These are phyloP conservation scores for Sebastes itinus DNA, from an alignment of 2,797 vertebrate genomes.

Conservation along the genomic window DNA sequence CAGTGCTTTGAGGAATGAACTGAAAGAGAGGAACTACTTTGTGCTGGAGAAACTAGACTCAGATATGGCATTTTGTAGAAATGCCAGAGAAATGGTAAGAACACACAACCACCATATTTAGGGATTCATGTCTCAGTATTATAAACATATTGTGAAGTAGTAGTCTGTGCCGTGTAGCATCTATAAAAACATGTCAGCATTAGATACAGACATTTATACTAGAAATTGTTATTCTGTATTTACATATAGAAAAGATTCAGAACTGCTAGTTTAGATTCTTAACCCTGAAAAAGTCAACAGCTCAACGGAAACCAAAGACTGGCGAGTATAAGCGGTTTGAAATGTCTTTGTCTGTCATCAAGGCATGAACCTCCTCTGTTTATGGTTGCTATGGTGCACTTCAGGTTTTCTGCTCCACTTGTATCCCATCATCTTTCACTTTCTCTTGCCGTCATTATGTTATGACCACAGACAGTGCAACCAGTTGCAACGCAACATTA, in stretches of 20 bases:
- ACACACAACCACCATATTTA: neutral
- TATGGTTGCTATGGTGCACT: constrained; percentile 54
- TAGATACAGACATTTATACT: neutral
- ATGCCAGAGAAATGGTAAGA: constrained; percentile 94
- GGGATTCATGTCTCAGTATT: neutral
- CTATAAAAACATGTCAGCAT: neutral
- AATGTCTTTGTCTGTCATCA: constrained; percentile 60
- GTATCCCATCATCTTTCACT: constrained; percentile 65
- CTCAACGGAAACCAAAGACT: constrained; percentile 80
- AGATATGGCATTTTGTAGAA: constrained; percentile 96
- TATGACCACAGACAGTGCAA: constrained; percentile 62
- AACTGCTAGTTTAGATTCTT: constrained; percentile 49
- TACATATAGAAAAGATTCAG: neutral
- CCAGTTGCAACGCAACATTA: constrained; percentile 66
- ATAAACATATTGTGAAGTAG: neutral
- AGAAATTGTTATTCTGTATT: neutral
- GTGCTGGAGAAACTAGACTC: constrained; percentile 94
- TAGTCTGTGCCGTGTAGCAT: neutral
- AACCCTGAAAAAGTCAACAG: constrained; percentile 75
- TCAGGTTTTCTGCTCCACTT: constrained; percentile 44
- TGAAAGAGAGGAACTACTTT: constrained; percentile 94
- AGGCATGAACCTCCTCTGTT: constrained; percentile 74
- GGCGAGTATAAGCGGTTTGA: constrained; percentile 87
- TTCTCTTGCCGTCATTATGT: constrained; percentile 52
- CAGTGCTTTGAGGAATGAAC: constrained; percentile 87